These are phyloP conservation scores for Tretioscincus oriximinensis DNA, from an alignment of 2,113 vertebrate species.

Conservation along the genomic window DNA sequence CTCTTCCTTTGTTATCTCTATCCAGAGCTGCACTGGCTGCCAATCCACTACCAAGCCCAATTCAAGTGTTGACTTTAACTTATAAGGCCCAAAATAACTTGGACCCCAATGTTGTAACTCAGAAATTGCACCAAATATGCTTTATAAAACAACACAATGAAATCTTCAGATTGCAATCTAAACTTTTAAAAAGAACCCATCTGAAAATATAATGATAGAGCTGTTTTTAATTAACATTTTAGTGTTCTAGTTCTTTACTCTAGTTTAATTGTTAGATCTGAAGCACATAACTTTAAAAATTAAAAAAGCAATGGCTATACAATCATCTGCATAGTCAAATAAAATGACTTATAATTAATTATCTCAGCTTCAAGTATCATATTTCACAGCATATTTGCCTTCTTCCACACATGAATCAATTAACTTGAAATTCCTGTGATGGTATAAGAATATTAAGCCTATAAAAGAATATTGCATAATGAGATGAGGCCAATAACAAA, in stretches of 20 bases:
- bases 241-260: not conserved
- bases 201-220: not conserved
- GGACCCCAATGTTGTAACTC: not conserved
- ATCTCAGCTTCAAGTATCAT: not conserved
- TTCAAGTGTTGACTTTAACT: no score
- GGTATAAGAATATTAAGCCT: not conserved
- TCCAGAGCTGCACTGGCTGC: no score
- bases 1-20: no score
- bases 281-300: not conserved
- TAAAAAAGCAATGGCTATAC: not conserved
- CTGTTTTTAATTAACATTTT: rapidly evolving
- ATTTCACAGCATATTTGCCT: not conserved
- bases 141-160: constrained; percentile 12
- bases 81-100: no score
- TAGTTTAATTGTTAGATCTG: not conserved
- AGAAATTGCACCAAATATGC: rapidly evolving
- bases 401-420: constrained; percentile 4
- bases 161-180: not conserved
- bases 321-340: not conserved
- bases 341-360: not conserved
- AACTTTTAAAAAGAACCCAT: not conserved
- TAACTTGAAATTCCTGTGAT: constrained; percentile 5
- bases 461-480: not conserved
- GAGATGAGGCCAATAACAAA: not conserved
- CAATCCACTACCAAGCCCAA: no score